Base-by-base conservation (phyloP, 2,113 vertebrate genomes). In the Centrocercus urophasianus region DNA sequence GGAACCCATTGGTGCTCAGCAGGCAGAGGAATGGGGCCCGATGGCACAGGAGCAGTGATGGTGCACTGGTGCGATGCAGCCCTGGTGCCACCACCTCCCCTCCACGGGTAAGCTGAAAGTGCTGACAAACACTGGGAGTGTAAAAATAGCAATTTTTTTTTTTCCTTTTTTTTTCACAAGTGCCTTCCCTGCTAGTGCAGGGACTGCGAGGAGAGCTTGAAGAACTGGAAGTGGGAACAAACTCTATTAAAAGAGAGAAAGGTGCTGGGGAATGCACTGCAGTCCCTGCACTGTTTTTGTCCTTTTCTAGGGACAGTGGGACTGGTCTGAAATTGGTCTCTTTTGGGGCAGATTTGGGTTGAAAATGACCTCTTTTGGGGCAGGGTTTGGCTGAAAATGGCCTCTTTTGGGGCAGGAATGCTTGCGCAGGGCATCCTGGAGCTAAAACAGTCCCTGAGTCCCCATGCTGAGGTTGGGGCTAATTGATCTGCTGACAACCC, bases 81-180 rank as follows among this genome's bases (percentile, higher is more conserved):
- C 76, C 52, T 30, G 43, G 40, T 86, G 86, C 69, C 76, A 40
- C 67, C 67, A 36, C 18, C 93, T 93, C 0, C 54, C 54, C 27
- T 54, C 17, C 54, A 57, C 17, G 54, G 54, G 10, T 59, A 6
- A 95, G 91, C 91, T 1, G 11, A 90, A 77, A 94, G 79, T 13
- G 21, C 94, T 94, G 95, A 90, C 93, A 86, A 90, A 90, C 83
- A 38, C 3, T 5, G 28, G 61, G 11, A 65, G 84, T 67, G 93
- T 96, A 95, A 95, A 95, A 95, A 96, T 95, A 96, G 95, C 86
- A 67, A 1, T 2, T 47, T 54, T 79, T 64, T 77, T 79, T 86
- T 5, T 32, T 70, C 74, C 72, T 83, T 6, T 72, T 20, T 60
- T 34, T 73, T 74, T 85, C 80, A 5, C 84, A 83, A 92, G 66